Base-by-base conservation (phyloP, 2,797 vertebrate genomes). In the Pseudopleuronectes americanus region DNA sequence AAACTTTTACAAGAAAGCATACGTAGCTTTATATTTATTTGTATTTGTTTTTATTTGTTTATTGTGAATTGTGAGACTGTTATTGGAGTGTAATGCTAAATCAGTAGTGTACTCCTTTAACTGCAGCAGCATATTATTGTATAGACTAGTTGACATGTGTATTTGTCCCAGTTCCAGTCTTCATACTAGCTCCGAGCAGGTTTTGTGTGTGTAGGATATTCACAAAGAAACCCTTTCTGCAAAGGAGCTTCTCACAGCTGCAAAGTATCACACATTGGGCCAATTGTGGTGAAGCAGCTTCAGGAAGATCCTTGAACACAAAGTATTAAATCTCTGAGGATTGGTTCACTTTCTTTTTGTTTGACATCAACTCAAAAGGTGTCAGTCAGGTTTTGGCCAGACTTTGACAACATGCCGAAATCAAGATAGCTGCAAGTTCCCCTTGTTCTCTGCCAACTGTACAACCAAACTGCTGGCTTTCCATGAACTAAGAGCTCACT, bases 211-310 rank as follows among this genome's bases (percentile, higher is more conserved):
- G 24, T 28, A 17, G 1, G 45, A 24, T 17, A 51, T 21, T 41
- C 17, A 28, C n/a, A 56, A 2, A 23, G 16, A 68, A 23, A 47
- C 23, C 41, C n/a, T n/a, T 6, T 26, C 5, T 53, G 8, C 45
- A 23, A 12, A n/a, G 4, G 36, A 38, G 14, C 6, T 31, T 14
- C 26, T 51, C 23, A 55, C 75, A 77, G 48, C 53, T 63, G 68
- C 54, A 63, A 63, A 47, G 23, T 23, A 64, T 68, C 47, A 24
- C 13, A 36, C 17, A 9, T 55, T 38, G 28, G 36, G 21, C n/a
- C 24, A 51, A 7, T 14, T 66, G 51, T 61, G 57, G 62, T 45
- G 16, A 22, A 23, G 17, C 9, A 43, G 31, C 57, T 13, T 38
- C 12, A 55, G 23, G 41, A 59, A 28, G 5, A 60, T 14, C 4